A percentile compares a stretch with the other conserved stretches of the same genome.
phyloP scores from a whole-genome alignment of 2,797 vertebrate genomes.

The Eutrigla gurnardus region DNA sequence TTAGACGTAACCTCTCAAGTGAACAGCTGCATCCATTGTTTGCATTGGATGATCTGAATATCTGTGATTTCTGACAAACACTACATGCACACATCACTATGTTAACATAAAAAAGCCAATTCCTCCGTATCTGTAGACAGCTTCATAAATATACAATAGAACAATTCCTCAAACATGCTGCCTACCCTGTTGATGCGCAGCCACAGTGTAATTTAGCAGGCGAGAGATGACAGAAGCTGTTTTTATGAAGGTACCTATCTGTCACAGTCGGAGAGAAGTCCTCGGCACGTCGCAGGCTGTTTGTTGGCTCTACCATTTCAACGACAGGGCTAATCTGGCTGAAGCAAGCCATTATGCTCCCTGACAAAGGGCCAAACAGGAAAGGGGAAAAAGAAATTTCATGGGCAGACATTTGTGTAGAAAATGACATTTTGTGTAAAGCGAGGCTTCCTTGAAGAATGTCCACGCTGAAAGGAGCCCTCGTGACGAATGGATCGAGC shows the following conservation, averaged over 20 bases:
- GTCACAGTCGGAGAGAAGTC: slow-evolving; percentile 20
- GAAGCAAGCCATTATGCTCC: slow-evolving; percentile 60
- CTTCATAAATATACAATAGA: slow-evolving; percentile 14
- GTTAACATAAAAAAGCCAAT: neutral
- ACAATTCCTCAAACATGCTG: neutral
- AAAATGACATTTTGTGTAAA: slow-evolving; percentile 46
- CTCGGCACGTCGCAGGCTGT: slow-evolving; percentile 23
- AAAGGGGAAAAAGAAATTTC: slow-evolving; percentile 51
- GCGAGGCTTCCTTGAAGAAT: slow-evolving; percentile 43
- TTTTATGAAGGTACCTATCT: slow-evolving; percentile 3
- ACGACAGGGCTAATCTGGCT: slow-evolving; percentile 61
- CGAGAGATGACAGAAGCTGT: slow-evolving; percentile 25
- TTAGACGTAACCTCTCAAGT: neutral
- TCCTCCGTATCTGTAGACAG: slow-evolving; percentile 5
- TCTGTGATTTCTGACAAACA: slow-evolving; percentile 1
- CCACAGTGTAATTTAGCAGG: neutral
- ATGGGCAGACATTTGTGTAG: slow-evolving; percentile 45
- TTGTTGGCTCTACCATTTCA: slow-evolving; percentile 41
- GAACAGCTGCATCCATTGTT: neutral
- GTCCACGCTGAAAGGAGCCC: slow-evolving; percentile 21
- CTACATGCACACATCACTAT: neutral
- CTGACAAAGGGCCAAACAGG: slow-evolving; percentile 54
- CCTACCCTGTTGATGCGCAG: neutral
- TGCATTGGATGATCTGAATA: neutral
- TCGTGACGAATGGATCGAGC: slow-evolving; percentile 48